These are phyloP conservation scores for Drosophila mauritiana DNA, from an alignment of 1,140 invertebrate genomes.

Conservation along the genomic window DNA sequence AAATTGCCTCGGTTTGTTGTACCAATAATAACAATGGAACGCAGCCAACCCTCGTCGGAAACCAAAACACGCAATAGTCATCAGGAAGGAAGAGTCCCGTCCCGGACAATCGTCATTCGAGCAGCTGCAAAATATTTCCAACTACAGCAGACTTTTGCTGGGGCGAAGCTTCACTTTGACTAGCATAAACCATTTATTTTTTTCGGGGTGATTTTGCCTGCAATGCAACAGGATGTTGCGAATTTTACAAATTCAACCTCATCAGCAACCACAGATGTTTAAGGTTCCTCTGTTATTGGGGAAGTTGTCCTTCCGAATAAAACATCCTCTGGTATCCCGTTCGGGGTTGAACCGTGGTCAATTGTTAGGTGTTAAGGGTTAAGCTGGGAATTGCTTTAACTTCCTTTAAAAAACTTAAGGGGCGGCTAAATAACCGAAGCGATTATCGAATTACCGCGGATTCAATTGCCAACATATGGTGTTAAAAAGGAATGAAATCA, in stretches of 20 bases:
- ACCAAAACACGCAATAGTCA: constrained; percentile 63
- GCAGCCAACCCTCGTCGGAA: constrained; percentile 57
- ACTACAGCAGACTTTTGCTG: constrained; percentile 1
- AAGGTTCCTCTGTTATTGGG: constrained; percentile 1
- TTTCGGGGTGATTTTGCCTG: constrained; percentile 10
- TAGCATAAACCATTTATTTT: constrained; percentile 16
- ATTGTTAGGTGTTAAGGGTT: constrained; percentile 51
- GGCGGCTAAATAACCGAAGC: constrained; percentile 36
- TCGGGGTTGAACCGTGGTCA: constrained; percentile 38
- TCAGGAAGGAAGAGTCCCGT: constrained; percentile 25
- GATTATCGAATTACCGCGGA: constrained; percentile 58
- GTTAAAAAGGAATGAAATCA: constrained; percentile 12
- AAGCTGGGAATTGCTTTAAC: constrained; percentile 17
- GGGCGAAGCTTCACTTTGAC: constrained; percentile 7
- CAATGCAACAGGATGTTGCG: constrained; percentile 71
- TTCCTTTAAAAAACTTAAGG: neutral
- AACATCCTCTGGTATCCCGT: neutral
- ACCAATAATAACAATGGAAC: constrained; percentile 62
- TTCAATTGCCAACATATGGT: constrained; percentile 67
- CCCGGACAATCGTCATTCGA: constrained; percentile 20
- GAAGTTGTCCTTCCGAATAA: constrained; percentile 2
- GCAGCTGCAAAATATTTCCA: constrained; percentile 37
- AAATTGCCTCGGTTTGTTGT: constrained; percentile 76
- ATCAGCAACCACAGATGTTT: constrained; percentile 53
- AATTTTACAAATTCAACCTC: constrained; percentile 44